A percentile compares a stretch with the other conserved stretches of the same genome.
Conservation (phyloP, 1,140 invertebrate species). For the Drosophila pectinifera region DNA sequence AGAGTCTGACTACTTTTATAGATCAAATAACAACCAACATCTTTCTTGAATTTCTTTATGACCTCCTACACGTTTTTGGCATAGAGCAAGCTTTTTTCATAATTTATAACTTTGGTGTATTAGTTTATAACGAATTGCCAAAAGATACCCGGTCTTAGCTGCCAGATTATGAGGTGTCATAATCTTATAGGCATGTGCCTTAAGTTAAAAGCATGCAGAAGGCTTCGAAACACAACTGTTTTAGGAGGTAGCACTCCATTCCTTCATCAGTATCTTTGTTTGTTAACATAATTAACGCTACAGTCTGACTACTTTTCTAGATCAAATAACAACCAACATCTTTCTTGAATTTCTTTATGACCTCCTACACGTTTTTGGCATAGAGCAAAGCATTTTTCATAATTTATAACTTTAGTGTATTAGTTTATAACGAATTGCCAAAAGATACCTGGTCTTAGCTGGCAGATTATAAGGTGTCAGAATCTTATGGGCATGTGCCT, state of each 20-base stretch:
- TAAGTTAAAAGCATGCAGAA: constrained; percentile 6
- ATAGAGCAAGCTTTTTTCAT: constrained; percentile 4
- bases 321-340: background rate
- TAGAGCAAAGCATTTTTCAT: constrained; percentile 3
- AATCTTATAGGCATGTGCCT: constrained; percentile 11
- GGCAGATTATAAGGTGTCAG: constrained; percentile 32
- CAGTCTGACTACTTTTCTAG: too few relatives aligned
- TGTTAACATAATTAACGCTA: too few relatives aligned
- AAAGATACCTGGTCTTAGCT: constrained; percentile 5
- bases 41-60: background rate
- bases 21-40: background rate
- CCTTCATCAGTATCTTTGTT: background rate
- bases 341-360: background rate
- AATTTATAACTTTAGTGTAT: constrained; percentile 1
- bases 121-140: constrained; percentile 11
- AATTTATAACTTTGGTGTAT: constrained; percentile 1
- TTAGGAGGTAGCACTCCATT: background rate
- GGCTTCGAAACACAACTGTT: background rate
- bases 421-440: constrained; percentile 11
- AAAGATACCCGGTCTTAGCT: constrained; percentile 7
- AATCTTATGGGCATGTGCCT: constrained; percentile 11
- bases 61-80: constrained; percentile 10
- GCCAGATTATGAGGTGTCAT: constrained; percentile 32
- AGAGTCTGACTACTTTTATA: too few relatives aligned
- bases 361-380: constrained; percentile 10